Percentiles rank a stretch among this genome's conserved stretches.
phyloP scores from a whole-genome alignment of 1,140 invertebrate species.

The Araneus ventricosus region DNA sequence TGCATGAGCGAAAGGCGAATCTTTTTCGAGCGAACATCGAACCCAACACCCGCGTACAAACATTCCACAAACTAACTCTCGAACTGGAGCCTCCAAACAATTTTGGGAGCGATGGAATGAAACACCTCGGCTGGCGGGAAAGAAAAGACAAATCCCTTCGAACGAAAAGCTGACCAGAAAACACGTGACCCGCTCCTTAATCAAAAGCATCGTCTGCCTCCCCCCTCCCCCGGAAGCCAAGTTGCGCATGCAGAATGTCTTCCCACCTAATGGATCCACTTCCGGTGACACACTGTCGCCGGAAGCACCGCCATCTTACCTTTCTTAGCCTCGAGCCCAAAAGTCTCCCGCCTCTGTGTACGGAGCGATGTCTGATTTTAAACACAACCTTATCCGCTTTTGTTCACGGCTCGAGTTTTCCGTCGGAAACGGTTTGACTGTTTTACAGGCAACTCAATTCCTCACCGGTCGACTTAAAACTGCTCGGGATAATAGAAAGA shows the following conservation, averaged over 20 bases:
- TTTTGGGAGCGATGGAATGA: background rate
- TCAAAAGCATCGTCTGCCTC: slow-evolving; percentile 57
- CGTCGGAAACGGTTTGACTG: slow-evolving; percentile 70
- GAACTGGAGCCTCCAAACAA: slow-evolving; percentile 8
- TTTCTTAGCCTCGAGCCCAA: slow-evolving; percentile 63
- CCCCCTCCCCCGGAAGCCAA: slow-evolving; percentile 58
- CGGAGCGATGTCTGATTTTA: slow-evolving; percentile 67
- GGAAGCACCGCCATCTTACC: slow-evolving; percentile 69
- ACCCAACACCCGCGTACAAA: background rate
- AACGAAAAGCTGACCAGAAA: slow-evolving; percentile 46
- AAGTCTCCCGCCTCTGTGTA: slow-evolving; percentile 37
- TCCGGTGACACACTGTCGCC: slow-evolving; percentile 73
- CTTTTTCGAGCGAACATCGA: background rate
- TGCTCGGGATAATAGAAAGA: slow-evolving; percentile 41
- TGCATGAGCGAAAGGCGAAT: background rate
- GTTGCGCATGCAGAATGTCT: slow-evolving; percentile 74
- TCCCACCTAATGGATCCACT: slow-evolving; percentile 73
- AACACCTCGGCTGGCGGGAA: background rate
- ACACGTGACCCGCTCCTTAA: slow-evolving; percentile 71
- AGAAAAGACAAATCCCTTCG: slow-evolving; percentile 18
- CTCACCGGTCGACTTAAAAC: slow-evolving; percentile 48
- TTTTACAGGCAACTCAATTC: slow-evolving; percentile 71
- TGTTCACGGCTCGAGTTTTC: slow-evolving; percentile 57
- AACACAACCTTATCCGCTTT: slow-evolving; percentile 62
- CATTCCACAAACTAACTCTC: slow-evolving; percentile 1